Base-by-base conservation (phyloP, 2,888 invertebrate genomes). In the Drosophila formosana region DNA sequence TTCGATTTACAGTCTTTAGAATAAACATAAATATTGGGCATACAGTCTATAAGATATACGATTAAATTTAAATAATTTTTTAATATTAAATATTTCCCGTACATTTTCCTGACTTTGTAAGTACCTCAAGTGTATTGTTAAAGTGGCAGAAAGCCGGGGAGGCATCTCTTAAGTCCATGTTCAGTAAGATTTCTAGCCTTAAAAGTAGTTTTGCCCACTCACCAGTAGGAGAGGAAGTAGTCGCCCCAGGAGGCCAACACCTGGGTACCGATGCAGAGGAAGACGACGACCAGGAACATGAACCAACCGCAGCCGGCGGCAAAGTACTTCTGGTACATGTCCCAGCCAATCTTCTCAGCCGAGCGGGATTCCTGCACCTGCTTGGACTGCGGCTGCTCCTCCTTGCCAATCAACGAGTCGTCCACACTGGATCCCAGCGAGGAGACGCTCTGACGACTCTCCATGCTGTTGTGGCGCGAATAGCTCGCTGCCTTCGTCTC, bases 191-290 rank as follows among this genome's bases (percentile, higher is more conserved):
- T 18, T 18, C 1, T 18, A 18, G 18, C 18, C 18, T 18, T 18
- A 18, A 18, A 18, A 18, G 18, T 18, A 18, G 18, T 26, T 6
- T 6, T 9, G 2, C 11, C n/a, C 7, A 73, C 90, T 81, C 69
- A 62, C 97, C 96, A 97, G 89, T 94, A 95, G 13, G 96, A 95
- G 8, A 97, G 94, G 93, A 96, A 97, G 92, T 95, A 96, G 90
- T 97, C 97, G 1, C 95, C 94, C 7, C 94, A 95, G 25, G 96
- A 97, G 0, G 95, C 96, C 32, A 95, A 92, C 9, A 95, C 80
- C 92, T 97, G 97, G 0, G 96, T 94, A 0, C 94, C 79, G 25
- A 95, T 74, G 72, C 95, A 96, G 7, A 95, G 93, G 4, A 94
- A 49, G 0, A 95, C 66, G 90, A 96, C 93, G 0, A 94, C 78